Evolutionary conservation across 2,113 vertebrate species (phyloP).

Genomic region (Mesembrinibis cayennensis): DNA sequence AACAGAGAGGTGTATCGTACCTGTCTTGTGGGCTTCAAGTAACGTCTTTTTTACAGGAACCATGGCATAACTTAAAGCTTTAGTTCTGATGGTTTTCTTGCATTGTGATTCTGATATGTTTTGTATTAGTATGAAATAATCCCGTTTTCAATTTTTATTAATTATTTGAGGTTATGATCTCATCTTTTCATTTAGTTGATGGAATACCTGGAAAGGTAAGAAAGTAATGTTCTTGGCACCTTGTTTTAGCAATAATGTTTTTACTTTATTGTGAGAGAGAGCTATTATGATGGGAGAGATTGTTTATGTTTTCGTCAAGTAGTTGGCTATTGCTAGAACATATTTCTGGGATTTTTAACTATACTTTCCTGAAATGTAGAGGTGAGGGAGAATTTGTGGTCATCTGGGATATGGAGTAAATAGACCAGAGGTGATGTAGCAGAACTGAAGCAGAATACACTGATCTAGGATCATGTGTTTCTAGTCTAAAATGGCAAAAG

Average conservation of each 20-base stretch:
- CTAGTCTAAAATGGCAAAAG: not conserved
- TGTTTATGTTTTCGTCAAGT: not conserved
- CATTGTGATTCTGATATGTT: not conserved
- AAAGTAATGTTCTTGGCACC: not conserved
- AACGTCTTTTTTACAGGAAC: not conserved
- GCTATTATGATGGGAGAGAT: not conserved
- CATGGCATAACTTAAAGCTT: not conserved
- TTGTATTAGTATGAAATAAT: not conserved
- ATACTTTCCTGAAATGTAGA: not conserved
- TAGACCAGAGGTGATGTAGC: not conserved
- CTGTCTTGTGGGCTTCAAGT: not conserved
- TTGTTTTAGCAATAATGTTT: not conserved
- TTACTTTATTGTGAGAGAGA: not conserved
- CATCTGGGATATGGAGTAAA: not conserved
- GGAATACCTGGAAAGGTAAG: not conserved
- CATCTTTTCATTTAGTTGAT: not conserved
- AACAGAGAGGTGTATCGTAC: not conserved
- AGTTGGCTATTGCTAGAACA: not conserved
- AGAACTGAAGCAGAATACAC: not conserved
- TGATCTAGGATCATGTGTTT: not conserved
- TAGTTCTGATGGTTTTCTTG: not conserved
- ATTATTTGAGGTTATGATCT: not conserved
- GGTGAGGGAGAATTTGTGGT: not conserved
- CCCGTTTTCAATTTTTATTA: not conserved
- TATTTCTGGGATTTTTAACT: not conserved